These are phyloP conservation scores for Spinus pinus DNA, from an alignment of 2,797 vertebrate genomes.

Conservation along the genomic window DNA sequence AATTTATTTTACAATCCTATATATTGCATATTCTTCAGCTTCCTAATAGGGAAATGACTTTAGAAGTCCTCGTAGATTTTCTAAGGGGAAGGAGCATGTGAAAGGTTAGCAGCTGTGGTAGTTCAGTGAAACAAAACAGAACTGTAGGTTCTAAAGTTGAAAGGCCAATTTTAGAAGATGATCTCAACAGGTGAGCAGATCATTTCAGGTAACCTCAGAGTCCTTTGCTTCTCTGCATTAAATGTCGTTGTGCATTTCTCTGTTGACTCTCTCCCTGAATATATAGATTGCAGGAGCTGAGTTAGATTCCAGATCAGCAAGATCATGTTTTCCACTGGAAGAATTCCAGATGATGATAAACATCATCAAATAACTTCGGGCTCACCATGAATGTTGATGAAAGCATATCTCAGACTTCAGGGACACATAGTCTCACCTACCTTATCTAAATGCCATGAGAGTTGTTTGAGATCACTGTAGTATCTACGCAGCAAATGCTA, in stretches of 20 bases:
- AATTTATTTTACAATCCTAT: not conserved
- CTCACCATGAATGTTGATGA: not conserved
- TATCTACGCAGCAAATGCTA: not conserved
- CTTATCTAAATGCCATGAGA: not conserved
- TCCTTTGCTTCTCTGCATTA: conserved; percentile 17
- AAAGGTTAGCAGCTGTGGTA: not conserved
- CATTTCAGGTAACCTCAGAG: conserved; percentile 18
- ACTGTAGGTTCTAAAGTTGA: not conserved
- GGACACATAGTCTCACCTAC: not conserved
- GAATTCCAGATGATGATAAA: conserved; percentile 39
- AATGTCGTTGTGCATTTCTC: not conserved
- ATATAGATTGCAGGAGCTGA: conserved; percentile 5
- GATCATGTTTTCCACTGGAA: conserved; percentile 50
- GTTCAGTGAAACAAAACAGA: not conserved
- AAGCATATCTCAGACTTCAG: conserved; percentile 1
- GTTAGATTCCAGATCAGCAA: conserved; percentile 47
- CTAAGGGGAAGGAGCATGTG: not conserved
- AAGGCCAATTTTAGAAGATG: not conserved
- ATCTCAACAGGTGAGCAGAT: conserved; percentile 22
- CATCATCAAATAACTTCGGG: conserved; percentile 12
- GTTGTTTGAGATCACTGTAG: not conserved
- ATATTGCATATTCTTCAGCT: not conserved
- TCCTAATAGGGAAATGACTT: not conserved
- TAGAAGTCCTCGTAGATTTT: not conserved
- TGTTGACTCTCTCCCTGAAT: not conserved